phyloP scores from a whole-genome alignment of 2,797 vertebrate species.

The Crenichthys baileyi region DNA sequence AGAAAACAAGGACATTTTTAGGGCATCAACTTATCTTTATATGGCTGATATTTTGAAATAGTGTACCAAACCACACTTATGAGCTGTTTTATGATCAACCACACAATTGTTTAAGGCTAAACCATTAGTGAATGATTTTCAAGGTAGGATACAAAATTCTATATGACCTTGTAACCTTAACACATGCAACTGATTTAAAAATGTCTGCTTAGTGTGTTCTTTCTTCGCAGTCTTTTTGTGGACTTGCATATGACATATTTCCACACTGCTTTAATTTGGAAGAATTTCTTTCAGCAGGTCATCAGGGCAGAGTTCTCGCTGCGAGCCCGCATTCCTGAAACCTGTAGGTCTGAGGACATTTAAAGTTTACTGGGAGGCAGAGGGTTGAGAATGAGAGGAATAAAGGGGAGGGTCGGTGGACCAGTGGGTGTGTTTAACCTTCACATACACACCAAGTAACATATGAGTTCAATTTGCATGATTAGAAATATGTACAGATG shows the following conservation, averaged over 20 bases:
- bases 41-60: constrained; percentile 15
- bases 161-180: constrained; percentile 34
- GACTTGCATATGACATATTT: constrained; percentile 22
- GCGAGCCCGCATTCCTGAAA: constrained; percentile 37
- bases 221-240: constrained; percentile 16
- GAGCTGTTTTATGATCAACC: constrained; percentile 11
- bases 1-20: constrained; percentile 31
- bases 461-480: constrained; percentile 69
- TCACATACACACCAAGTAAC: constrained; percentile 51
- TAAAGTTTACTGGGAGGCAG: constrained; percentile 21
- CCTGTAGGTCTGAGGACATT: constrained; percentile 33
- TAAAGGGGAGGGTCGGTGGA: constrained; percentile 3
- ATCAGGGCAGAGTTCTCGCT: constrained; percentile 47
- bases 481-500: constrained; percentile 46
- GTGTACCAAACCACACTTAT: background rate
- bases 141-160: constrained; percentile 6
- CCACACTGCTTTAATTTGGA: constrained; percentile 19
- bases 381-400: constrained; percentile 7
- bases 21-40: constrained; percentile 30
- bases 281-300: constrained; percentile 29
- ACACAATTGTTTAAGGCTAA: constrained; percentile 16
- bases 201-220: constrained; percentile 30
- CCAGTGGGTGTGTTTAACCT: constrained; percentile 50
- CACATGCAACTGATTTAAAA: constrained; percentile 21
- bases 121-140: background rate